Base-by-base conservation (phyloP, 2,113 vertebrate genomes). In the Seriola dumerili region DNA sequence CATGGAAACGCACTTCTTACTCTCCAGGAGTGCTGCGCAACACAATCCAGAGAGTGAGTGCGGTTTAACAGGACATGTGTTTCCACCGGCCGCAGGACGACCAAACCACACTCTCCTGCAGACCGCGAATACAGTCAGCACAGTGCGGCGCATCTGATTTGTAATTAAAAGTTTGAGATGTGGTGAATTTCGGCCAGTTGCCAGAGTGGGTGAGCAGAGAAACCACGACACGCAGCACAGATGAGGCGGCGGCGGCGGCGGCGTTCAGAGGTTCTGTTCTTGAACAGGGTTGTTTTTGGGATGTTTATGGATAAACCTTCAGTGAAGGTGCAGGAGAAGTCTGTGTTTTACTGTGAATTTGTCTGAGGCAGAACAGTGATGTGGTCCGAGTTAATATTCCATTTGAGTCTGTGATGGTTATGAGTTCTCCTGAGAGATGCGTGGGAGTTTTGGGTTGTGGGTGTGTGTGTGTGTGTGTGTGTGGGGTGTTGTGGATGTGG, bases 51-150 rank as follows among this genome's bases (percentile, higher is more conserved):
- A 36, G 62, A 50, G 38, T 10, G 72, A 48, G 23, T 0, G 36
- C 2, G 16, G 46, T 69, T 84, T 81, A 69, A 84, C 70, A 70
- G n/a, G 12, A 84, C 36, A 79, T 23, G 48, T 80, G 68, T 76
- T 73, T 66, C 4, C 9, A 25, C 5, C 25, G 44, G 44, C 14
- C 13, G 14, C 4, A 46, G 16, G 10, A 46, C 4, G 44, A 46
- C 10, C 10, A 44, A 44, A 44, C 42, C 42, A 44, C 11, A 16
- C 46, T 5, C 46, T 17, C 14, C 2, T 17, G 17, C 46, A 48
- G 16, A 48, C 3, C 16, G 17, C 17, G 6, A 48, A 48, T 17
- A 16, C 46, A 48, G 14, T 17, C 14, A 48, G 46, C 5, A 19
- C 19, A 50, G 48, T 6, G 5, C 17, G 48, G 6, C 29, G 8